A percentile compares a stretch with the other conserved stretches of the same genome.
Conservation (phyloP, 2,113 vertebrate genomes). For the Dasypus novemcinctus region DNA sequence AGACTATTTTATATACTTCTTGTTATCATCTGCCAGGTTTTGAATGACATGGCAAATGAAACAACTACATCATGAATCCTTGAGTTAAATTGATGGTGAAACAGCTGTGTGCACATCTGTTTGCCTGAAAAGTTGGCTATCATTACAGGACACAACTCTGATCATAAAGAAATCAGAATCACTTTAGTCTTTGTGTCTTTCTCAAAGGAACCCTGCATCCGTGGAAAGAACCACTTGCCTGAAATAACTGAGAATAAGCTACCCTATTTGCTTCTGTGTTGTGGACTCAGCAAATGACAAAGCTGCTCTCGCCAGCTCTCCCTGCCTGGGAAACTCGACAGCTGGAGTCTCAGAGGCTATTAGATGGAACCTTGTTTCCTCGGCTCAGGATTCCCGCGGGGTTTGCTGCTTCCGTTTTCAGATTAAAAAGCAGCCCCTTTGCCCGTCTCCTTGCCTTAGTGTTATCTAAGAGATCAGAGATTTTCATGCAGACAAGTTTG, state of each 20-base stretch:
- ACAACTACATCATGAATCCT: neutral
- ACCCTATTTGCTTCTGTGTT: neutral
- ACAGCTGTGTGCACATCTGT: neutral
- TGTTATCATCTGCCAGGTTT: neutral
- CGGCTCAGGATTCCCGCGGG: rapidly evolving
- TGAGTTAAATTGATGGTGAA: neutral
- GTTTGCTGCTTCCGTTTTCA: neutral
- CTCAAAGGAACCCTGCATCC: slow-evolving; percentile 37
- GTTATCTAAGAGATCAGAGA: slow-evolving; percentile 50
- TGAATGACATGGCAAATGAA: neutral
- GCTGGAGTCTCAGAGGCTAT: neutral
- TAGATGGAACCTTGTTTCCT: neutral
- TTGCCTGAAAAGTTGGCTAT: neutral
- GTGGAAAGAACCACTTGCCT: neutral
- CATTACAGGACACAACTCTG: neutral
- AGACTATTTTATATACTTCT: neutral
- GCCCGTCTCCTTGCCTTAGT: neutral
- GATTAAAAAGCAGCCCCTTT: neutral
- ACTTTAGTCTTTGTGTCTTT: slow-evolving; percentile 35
- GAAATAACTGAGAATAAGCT: slow-evolving; percentile 1
- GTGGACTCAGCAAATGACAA: neutral
- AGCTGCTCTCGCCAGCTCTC: neutral
- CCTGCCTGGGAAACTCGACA: neutral
- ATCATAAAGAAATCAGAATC: neutral
- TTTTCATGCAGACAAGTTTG: slow-evolving; percentile 33